Conservation (phyloP, 2,797 vertebrate species). For the Poeciliopsis presidionis region DNA sequence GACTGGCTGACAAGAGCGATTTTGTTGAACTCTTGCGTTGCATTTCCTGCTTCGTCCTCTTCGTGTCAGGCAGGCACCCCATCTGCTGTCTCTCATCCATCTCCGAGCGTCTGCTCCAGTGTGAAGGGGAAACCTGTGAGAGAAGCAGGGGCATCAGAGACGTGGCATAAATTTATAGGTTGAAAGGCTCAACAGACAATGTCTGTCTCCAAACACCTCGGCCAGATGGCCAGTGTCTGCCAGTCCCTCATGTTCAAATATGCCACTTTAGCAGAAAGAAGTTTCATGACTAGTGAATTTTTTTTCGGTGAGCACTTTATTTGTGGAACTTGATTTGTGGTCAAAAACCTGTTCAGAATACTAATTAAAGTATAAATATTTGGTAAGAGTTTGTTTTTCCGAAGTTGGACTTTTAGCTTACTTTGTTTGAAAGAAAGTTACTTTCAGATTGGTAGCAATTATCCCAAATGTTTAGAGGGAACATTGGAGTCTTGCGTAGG, state of each 20-base stretch:
- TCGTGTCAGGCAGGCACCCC: conserved; percentile 55
- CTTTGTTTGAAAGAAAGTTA: too few relatives aligned
- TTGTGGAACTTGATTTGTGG: background rate
- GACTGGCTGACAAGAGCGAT: conserved; percentile 47
- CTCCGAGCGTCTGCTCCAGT: conserved; percentile 48
- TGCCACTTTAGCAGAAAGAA: conserved; percentile 29
- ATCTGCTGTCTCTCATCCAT: conserved; percentile 62
- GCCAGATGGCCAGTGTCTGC: conserved; percentile 76
- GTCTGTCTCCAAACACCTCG: conserved; percentile 64
- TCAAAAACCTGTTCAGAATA: background rate
- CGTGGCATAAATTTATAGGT: conserved; percentile 64
- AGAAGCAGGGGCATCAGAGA: conserved; percentile 59
- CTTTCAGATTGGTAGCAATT: too few relatives aligned
- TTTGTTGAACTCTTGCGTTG: conserved; percentile 17
- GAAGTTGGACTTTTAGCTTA: background rate
- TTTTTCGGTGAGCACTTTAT: background rate
- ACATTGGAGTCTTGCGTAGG: background rate
- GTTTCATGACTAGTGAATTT: background rate
- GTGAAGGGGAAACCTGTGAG: conserved; percentile 52
- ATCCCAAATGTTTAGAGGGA: background rate
- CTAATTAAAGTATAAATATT: background rate
- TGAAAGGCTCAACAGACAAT: conserved; percentile 65
- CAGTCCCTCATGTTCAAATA: conserved; percentile 48
- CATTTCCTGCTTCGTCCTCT: conserved; percentile 25
- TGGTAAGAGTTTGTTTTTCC: background rate